A percentile compares a stretch with the other conserved stretches of the same genome.
Evolutionary conservation across 2,888 invertebrate genomes (phyloP).

Genomic region (Macrosiphum euphorbiae): DNA sequence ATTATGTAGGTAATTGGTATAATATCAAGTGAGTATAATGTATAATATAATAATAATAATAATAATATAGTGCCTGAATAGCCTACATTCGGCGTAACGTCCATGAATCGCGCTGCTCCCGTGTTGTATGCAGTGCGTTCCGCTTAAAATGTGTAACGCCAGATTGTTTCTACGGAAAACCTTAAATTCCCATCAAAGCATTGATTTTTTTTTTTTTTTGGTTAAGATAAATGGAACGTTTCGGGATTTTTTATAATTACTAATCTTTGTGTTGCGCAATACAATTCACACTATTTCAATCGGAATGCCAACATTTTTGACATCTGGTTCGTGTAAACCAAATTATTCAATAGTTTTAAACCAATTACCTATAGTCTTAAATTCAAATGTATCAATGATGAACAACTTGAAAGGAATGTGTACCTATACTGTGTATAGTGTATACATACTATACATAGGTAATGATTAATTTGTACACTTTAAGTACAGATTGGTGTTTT

Average conservation of each 20-base stretch:
- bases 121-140: neutral
- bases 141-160: neutral
- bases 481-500: neutral
- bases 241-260: neutral
- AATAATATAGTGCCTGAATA: neutral
- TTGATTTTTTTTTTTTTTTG: neutral
- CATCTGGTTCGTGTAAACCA: no score
- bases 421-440: no score
- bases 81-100: neutral
- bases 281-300: neutral
- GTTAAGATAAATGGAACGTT: neutral
- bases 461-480: neutral
- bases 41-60: neutral
- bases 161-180: neutral
- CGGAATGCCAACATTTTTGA: no score
- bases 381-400: neutral
- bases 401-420: neutral
- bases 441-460: neutral
- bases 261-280: neutral
- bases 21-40: conserved; percentile 5
- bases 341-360: neutral
- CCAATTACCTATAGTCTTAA: neutral
- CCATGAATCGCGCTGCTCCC: neutral
- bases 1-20: neutral
- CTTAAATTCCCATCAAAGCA: neutral